These are phyloP conservation scores for Beris chalybata DNA, from an alignment of 2,888 invertebrate genomes.

Conservation along the genomic window DNA sequence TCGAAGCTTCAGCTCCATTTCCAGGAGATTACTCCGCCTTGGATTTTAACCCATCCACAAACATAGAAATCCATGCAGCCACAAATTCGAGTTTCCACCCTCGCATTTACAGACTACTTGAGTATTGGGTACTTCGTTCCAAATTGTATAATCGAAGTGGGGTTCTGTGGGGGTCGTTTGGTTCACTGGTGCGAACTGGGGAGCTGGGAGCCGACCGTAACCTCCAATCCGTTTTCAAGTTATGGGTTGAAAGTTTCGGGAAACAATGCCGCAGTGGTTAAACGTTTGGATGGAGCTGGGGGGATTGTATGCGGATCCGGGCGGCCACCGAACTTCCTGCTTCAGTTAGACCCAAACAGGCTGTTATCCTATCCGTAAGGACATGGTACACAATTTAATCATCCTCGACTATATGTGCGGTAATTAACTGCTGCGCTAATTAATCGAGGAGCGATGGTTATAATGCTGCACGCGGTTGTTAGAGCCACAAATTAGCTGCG, in stretches of 20 bases:
- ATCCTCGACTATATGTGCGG: slow-evolving; percentile 48
- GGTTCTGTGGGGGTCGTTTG: too few species aligned
- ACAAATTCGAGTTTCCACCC: slow-evolving; percentile 18
- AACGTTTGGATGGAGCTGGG: slow-evolving; percentile 6
- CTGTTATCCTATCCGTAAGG: slow-evolving; percentile 6
- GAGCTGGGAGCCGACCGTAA: neutral
- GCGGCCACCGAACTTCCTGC: neutral
- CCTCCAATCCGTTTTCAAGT: neutral
- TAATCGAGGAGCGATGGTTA: slow-evolving; percentile 47
- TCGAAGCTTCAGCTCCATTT: slow-evolving; percentile 20
- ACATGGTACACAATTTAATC: slow-evolving; percentile 33
- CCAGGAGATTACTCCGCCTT: slow-evolving; percentile 30
- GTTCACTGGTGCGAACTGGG: neutral
- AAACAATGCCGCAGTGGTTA: neutral
- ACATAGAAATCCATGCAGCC: slow-evolving; percentile 23
- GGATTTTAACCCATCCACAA: slow-evolving; percentile 15
- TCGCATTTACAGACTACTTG: neutral
- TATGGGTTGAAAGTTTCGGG: neutral
- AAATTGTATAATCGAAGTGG: too few species aligned
- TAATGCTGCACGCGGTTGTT: slow-evolving; percentile 36
- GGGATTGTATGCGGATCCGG: too few species aligned
- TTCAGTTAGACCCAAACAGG: neutral
- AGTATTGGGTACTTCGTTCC: too few species aligned
- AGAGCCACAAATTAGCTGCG: slow-evolving; percentile 39
- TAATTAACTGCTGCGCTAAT: slow-evolving; percentile 57